Conservation (phyloP, 2,113 vertebrate genomes). For the Gnathonemus longibarbis region DNA sequence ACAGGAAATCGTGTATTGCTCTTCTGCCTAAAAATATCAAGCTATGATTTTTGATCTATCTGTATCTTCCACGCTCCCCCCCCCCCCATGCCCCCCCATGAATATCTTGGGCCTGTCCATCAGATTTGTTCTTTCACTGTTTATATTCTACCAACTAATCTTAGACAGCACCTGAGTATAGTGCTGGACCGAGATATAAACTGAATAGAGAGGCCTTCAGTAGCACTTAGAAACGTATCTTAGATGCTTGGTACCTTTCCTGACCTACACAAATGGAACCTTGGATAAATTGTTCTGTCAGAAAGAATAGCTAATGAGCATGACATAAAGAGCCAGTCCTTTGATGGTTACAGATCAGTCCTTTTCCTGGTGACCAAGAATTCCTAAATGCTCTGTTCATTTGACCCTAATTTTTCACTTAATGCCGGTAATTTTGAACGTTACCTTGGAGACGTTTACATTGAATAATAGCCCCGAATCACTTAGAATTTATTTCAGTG, state of each 20-base stretch:
- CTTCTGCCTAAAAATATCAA: neutral
- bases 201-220: neutral
- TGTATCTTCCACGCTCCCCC: neutral
- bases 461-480: conserved; percentile 6
- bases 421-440: conserved; percentile 7
- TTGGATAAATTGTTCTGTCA: neutral
- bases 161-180: neutral
- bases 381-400: neutral
- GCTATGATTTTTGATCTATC: neutral
- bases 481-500: conserved; percentile 1
- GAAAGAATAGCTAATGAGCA: neutral
- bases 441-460: conserved; percentile 13
- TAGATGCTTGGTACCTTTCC: neutral
- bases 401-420: neutral
- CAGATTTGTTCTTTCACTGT: neutral
- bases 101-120: neutral
- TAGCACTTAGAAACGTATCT: neutral
- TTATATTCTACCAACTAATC: neutral
- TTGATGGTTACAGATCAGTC: neutral
- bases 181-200: neutral
- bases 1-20: neutral
- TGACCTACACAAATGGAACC: neutral
- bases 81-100: too few species aligned
- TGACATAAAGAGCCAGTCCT: neutral
- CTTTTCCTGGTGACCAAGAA: neutral